phyloP scores from a whole-genome alignment of 37 sponge, comb jelly and placozoan species.

The Haliclona indistincta region DNA sequence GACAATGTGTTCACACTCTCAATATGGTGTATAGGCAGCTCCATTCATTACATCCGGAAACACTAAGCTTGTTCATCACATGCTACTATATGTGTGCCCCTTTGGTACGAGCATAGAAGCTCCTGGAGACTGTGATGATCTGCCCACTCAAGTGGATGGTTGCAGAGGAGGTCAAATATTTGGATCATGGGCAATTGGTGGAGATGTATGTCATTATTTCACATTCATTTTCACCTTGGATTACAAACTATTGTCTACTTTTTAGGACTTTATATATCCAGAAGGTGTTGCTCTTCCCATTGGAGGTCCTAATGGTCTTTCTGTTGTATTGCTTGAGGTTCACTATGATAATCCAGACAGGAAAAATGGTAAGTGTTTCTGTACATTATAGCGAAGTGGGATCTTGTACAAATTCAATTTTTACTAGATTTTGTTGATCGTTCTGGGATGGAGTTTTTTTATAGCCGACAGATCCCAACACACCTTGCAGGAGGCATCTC shows the following conservation, averaged over 20 bases:
- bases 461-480: not conserved
- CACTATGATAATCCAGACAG: conserved; percentile 70
- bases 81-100: conserved; percentile 50
- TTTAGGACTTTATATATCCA: conserved; percentile 60
- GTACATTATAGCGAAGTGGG: not conserved
- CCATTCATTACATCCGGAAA: conserved; percentile 17
- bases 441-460: conserved; percentile 44
- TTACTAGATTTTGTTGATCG: conserved; percentile 36
- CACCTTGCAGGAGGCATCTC: conserved; percentile 28
- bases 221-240: not conserved
- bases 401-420: too few relatives aligned
- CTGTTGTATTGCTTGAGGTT: conserved; percentile 39
- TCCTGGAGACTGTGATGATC: not conserved
- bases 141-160: not conserved
- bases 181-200: conserved; percentile 46
- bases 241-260: not conserved
- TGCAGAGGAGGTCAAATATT: not conserved
- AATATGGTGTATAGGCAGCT: not conserved
- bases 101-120: conserved; percentile 6
- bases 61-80: conserved; percentile 46
- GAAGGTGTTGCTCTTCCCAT: conserved; percentile 57
- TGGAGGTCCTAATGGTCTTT: conserved; percentile 49
- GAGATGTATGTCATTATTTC: not conserved
- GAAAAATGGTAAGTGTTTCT: conserved; percentile 7
- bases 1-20: not conserved